A percentile compares a stretch with the other conserved stretches of the same genome.
Evolutionary conservation across 2,797 vertebrate species (phyloP).

Genomic region (Pangasius mekongensis): DNA sequence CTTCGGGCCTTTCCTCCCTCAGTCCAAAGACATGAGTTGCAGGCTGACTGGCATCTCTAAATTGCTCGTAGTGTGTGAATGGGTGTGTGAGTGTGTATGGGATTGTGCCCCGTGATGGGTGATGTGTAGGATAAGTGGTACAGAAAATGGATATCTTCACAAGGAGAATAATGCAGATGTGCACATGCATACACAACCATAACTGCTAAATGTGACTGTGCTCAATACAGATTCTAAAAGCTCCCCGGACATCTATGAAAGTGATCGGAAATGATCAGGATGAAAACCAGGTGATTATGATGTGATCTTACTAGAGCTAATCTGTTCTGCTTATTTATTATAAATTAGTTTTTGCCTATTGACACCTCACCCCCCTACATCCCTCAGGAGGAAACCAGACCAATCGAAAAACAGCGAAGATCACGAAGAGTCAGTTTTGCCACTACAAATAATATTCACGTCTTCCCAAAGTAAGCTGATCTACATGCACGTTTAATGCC

Average conservation of each 20-base stretch:
- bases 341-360: background rate
- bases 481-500: background rate
- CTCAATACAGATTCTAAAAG: conserved; percentile 77
- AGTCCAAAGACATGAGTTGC: too few relatives aligned
- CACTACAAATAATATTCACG: conserved; percentile 71
- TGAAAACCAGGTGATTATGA: conserved; percentile 66
- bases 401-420: conserved; percentile 71
- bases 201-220: background rate
- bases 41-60: too few relatives aligned
- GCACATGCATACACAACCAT: background rate
- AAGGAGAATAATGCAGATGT: background rate
- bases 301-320: background rate
- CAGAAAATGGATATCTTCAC: background rate
- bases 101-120: background rate
- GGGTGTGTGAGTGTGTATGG: too few relatives aligned
- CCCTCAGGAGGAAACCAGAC: conserved; percentile 70
- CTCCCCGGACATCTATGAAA: conserved; percentile 67
- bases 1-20: too few relatives aligned
- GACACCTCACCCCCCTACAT: background rate
- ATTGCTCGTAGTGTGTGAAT: too few relatives aligned
- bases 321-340: background rate
- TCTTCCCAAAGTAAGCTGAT: conserved; percentile 74
- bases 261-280: conserved; percentile 64
- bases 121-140: too few relatives aligned
- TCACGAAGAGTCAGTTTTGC: conserved; percentile 83